Conservation (phyloP, 2,888 invertebrate species). For the Baccha elongata region DNA sequence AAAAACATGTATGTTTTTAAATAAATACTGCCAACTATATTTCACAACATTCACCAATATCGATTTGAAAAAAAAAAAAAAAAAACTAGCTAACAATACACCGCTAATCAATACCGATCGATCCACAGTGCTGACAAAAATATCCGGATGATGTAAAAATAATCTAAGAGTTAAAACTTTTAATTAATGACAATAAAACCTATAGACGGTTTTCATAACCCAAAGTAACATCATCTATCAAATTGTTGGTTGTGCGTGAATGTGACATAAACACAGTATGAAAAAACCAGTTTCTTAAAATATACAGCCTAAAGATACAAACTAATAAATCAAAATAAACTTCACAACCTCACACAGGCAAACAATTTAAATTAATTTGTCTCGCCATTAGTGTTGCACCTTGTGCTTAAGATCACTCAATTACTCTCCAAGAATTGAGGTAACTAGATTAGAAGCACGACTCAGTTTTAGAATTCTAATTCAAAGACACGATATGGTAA, state of each 20-base stretch:
- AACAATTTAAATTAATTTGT: conserved; percentile 69
- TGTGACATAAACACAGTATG: conserved; percentile 41
- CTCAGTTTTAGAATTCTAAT: conserved; percentile 56
- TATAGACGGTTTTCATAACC: conserved; percentile 18
- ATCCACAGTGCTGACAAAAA: not conserved
- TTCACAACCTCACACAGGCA: conserved; percentile 19
- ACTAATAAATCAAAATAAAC: conserved; percentile 12
- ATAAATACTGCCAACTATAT: too few relatives aligned
- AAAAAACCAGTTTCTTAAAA: conserved; percentile 39
- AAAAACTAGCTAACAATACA: not conserved
- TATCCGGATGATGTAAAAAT: conserved; percentile 13
- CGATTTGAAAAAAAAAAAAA: not conserved
- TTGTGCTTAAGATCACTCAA: conserved; percentile 56
- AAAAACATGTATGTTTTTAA: too few relatives aligned
- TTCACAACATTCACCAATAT: conserved; percentile 4
- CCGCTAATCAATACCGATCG: not conserved
- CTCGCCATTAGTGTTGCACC: conserved; percentile 56
- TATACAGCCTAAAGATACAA: conserved; percentile 33
- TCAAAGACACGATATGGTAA: conserved; percentile 50
- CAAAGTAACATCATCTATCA: conserved; percentile 7
- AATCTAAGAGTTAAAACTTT: not conserved
- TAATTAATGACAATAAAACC: conserved; percentile 23
- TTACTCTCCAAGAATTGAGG: conserved; percentile 54
- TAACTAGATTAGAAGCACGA: conserved; percentile 47
- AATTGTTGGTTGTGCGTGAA: conserved; percentile 22